phyloP scores from a whole-genome alignment of 2,797 vertebrate genomes.

The Rhabdophis nuchalis region DNA sequence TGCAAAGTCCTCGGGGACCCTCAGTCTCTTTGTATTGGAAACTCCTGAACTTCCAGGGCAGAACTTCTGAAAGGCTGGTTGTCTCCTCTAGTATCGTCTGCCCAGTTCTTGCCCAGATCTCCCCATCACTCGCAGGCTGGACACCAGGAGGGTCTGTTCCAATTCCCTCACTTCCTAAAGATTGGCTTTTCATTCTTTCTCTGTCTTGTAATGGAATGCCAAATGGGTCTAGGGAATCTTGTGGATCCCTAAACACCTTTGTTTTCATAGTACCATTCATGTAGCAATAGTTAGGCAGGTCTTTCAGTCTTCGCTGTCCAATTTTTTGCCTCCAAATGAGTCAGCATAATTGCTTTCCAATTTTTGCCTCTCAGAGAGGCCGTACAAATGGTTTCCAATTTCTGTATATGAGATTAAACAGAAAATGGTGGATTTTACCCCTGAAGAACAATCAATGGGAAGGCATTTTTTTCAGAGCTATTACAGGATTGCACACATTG shows the following conservation, averaged over 20 bases:
- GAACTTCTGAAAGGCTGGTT: neutral
- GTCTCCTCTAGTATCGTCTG: neutral
- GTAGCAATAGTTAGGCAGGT: neutral
- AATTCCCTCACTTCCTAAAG: neutral
- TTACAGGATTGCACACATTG: neutral
- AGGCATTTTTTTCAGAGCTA: neutral
- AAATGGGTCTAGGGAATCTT: neutral
- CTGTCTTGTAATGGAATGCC: neutral
- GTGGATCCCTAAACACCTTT: neutral
- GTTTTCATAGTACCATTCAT: neutral
- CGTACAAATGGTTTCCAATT: neutral
- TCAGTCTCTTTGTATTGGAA: neutral
- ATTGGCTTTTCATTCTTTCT: neutral
- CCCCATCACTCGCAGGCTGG: neutral
- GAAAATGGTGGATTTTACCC: neutral
- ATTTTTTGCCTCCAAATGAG: neutral
- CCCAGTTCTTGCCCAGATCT: neutral
- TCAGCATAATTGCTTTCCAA: neutral
- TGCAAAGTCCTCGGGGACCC: neutral
- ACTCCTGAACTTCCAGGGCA: neutral
- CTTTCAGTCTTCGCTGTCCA: neutral
- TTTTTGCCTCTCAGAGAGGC: too few species aligned
- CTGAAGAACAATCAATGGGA: neutral
- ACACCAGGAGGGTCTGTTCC: neutral
- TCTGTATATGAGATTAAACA: neutral